Base-by-base conservation (phyloP, 2,113 vertebrate species). In the Pangasianodon gigas region DNA sequence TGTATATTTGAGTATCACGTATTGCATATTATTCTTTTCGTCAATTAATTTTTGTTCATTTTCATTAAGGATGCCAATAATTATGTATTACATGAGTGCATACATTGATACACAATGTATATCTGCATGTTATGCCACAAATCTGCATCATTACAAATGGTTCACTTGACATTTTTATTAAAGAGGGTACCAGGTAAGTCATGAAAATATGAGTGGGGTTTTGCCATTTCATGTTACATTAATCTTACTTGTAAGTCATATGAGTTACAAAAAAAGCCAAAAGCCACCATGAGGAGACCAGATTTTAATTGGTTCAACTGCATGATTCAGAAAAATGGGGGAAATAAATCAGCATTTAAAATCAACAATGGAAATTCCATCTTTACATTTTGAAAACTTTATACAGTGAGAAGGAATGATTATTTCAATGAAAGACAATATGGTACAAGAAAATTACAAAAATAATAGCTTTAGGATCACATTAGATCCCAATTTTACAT, bases 371-470 rank as follows among this genome's bases (percentile, higher is more conserved):
- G 32, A 87, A 90, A 90, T 46, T 79, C 89, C 77, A 80, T 82
- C 65, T 84, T 32, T 51, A 90, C 90, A 90, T 93, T 90, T 90
- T 81, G 89, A 91, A 92, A 93, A 89, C 88, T 91, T 87, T 56
- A 90, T 85, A 90, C 87, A 96, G 85, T 94, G 95, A 95, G 95
- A 96, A 96, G 95, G 95, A 96, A 97, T 96, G 96, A 95, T 96
- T 96, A 95, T 95, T 95, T 81, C 77, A 87, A 91, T 69, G 92
- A 92, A 91, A 93, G 92, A 95, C 89, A 91, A 92, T 91, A 94
- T 96, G 95, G 95, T 96, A 97, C 94, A 97, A 97, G 96, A 97
- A 90, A 96, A 96, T 97, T 98, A 99, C 96, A 98, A 99, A 98
- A 98, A 98, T 97, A 97, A 96, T 97, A 97, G 93, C 94, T 97